Evolutionary conservation across 2,888 invertebrate genomes (phyloP), one percentile per base, ranked within the genome.

Genomic region (Pammene fasciana): DNA sequence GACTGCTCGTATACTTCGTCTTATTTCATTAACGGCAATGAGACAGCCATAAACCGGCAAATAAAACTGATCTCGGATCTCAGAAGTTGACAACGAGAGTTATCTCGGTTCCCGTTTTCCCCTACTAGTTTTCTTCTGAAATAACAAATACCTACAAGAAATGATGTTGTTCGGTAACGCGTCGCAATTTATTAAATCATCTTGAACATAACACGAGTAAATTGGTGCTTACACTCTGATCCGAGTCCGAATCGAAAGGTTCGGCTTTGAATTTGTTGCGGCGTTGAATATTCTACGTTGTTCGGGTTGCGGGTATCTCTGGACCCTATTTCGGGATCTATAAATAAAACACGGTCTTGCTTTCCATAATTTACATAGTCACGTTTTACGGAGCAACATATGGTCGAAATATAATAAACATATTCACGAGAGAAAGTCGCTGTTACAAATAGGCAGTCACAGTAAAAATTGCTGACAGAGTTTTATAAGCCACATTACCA

Each of bases 21-120:
- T 74, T 75, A 75, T 75, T 76, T 79, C 75, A 78, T 78, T 78
- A 80, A 74, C 76, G 73, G 68, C 77, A 74, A 77, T 76, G 74
- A 76, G 74, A 75, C 73, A 67, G 70, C 71, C 74, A 74, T 78
- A 75, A 79, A 75, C 74, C 68, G 70, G 68, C 71, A 70, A 75
- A 78, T 80, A 77, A 79, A 78, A 76, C 70, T 74, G 74, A 76
- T 78, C 74, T 71, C 41, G 57, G 71, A 65, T 67, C 60, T 64
- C 46, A 65, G 64, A 57, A 65, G 46, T 52, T 43, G 59, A 59
- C 38, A 34, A 45, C 59, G 41, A 57, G 57, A 59, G 50, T 59
- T 59, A 45, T 65, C 43, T 57, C 48, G 13, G 50, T 36, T 54
- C 43, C 26, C 54, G n/a, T 43, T 18, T 26, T 52, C 36, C 36